Evolutionary conservation across 2,888 invertebrate species (phyloP), one percentile per base, ranked within the genome.

Genomic region (Papilio elwesi): DNA sequence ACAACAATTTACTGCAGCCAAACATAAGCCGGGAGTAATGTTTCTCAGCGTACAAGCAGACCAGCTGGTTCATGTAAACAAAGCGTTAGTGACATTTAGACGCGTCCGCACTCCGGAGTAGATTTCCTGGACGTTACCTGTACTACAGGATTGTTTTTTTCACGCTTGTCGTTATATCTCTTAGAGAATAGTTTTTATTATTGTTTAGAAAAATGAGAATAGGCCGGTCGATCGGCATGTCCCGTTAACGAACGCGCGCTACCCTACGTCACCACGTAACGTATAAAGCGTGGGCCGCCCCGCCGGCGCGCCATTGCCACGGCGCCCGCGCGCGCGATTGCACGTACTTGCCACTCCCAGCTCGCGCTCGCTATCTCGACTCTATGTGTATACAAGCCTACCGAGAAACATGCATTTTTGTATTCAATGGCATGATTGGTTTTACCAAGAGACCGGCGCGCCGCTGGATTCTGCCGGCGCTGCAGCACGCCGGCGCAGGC

Each of bases 121-220:
- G 52, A n/a, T 63, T 68, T 64, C 76, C 76, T 68, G 70, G 71
- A 68, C 62, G 67, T 62, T 70, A 43, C 52, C 72, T 51, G 68
- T 63, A 66, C 38, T 59, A 72, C 67, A 68, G 68, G 70, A 43
- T 68, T 71, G 26, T 43, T 69, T 74, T 74, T 76, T 74, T 75
- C 75, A 71, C 68, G 70, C 75, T 76, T 79, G 80, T 81, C 82
- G 80, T 82, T 78, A 83, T 81, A 49, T 72, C 79, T 83, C 79
- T 82, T 79, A 80, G 79, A 79, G 86, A 85, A 82, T 83, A 84
- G 82, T 82, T 83, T 77, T 85, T 87, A 86, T 89, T 89, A 89
- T 91, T 91, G 89, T 92, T 91, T 90, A 88, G 85, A 90, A 91
- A 90, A 92, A 92, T 89, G 88, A 89, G 91, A 92, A 92, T 92